Evolutionary conservation across 1,140 invertebrate genomes (phyloP).

Genomic region (Eumaeus atala): DNA sequence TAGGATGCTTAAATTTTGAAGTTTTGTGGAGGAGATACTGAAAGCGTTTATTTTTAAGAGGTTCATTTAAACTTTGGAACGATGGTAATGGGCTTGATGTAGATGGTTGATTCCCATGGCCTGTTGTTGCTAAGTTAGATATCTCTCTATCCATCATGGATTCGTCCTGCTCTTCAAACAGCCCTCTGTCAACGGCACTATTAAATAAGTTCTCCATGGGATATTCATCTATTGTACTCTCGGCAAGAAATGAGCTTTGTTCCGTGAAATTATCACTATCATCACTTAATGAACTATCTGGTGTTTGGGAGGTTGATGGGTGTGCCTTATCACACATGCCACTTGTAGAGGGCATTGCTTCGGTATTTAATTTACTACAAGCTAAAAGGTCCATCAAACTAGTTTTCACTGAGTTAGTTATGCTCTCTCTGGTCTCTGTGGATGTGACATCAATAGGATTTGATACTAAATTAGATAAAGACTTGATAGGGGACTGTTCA

Average conservation of each 20-base stretch:
- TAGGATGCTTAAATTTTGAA: slow-evolving; percentile 70
- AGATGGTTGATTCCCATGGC: slow-evolving; percentile 53
- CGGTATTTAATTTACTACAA: slow-evolving; percentile 46
- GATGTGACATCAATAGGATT: slow-evolving; percentile 73
- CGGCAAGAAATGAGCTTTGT: slow-evolving; percentile 62
- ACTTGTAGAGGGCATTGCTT: slow-evolving; percentile 49
- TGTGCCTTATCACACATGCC: slow-evolving; percentile 43
- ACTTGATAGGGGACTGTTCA: slow-evolving; percentile 78
- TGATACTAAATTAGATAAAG: slow-evolving; percentile 77
- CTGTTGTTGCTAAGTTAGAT: slow-evolving; percentile 62
- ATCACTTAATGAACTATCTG: slow-evolving; percentile 59
- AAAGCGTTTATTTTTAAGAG: slow-evolving; percentile 67
- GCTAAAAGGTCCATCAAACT: slow-evolving; percentile 63
- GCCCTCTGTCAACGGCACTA: slow-evolving; percentile 63
- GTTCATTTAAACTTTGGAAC: slow-evolving; percentile 67
- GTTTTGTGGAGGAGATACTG: slow-evolving; percentile 73
- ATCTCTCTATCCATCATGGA: slow-evolving; percentile 68
- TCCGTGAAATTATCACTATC: slow-evolving; percentile 62
- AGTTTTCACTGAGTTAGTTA: slow-evolving; percentile 55
- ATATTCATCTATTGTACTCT: slow-evolving; percentile 68
- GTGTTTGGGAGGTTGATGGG: slow-evolving; percentile 46
- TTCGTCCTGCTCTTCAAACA: slow-evolving; percentile 62
- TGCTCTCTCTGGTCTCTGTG: slow-evolving; percentile 38
- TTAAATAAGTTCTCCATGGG: slow-evolving; percentile 69
- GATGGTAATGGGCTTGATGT: slow-evolving; percentile 49